Evolutionary conservation across 2,113 vertebrate genomes (phyloP), one percentile per base, ranked within the genome.

Genomic region (Mesitornis unicolor): DNA sequence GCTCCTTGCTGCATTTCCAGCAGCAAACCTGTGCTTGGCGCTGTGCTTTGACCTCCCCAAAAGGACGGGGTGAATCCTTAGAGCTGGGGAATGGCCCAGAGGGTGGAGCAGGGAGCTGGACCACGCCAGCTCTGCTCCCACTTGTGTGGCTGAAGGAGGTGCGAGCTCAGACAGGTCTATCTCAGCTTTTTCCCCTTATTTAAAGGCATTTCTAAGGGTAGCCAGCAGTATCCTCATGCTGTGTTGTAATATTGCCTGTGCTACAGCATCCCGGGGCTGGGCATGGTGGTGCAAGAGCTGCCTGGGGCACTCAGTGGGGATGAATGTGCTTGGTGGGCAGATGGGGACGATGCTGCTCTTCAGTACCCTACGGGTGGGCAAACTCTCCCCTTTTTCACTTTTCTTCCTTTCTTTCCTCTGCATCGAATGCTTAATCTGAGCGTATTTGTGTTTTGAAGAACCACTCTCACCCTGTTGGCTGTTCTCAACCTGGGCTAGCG

Each of bases 261-360:
- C 33, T 36, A 4, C 38, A 28, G 29, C 42, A 53, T 33, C 38
- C 15, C 2, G 3, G 56, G 40, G 38, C 50, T 84, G 45, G 21
- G 16, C 43, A 25, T 7, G 5, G 24, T 0, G 2, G 36, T 16
- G 21, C 21, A 47, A 33, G 65, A 63, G 48, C 68, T 7, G 0
- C 60, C 45, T 2, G 0, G 25, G 54, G 19, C 25, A 38, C 76
- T 61, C 1, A 0, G 76, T 1, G 0, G 24, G 43, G 13, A 24
- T 29, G 64, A 63, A 54, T 9, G 20, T 16, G 9, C 36, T 56
- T 10, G 33, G 22, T 82, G 33, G 38, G 57, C 9, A 4, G 16
- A 7, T 47, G 43, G 31, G 24, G 13, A 3, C 54, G 38, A 18
- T 42, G 17, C 57, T 47, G 12, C 15, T 38, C 56, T 85, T 53